A percentile compares a stretch with the other conserved stretches of the same genome.
Conservation (phyloP, 1,140 invertebrate genomes). For the Drosophila subobscura region DNA sequence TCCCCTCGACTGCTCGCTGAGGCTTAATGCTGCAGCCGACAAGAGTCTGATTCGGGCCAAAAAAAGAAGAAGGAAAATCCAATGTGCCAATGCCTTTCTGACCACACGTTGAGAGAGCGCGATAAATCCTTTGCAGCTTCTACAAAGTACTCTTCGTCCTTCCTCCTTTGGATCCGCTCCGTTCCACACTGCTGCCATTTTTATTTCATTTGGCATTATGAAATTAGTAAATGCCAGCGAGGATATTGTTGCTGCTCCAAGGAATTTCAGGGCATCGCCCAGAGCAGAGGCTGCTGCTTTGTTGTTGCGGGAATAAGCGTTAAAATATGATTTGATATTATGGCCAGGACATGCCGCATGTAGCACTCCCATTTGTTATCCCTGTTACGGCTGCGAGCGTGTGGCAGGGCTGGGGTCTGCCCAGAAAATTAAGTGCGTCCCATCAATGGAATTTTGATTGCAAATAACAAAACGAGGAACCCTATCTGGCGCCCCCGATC, state of each 20-base stretch:
- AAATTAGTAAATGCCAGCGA: conserved; percentile 69
- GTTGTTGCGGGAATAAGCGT: conserved; percentile 53
- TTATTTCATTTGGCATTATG: conserved; percentile 75
- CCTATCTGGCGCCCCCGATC: not conserved
- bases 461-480: conserved; percentile 50
- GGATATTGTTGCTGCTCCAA: conserved; percentile 41
- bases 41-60: conserved; percentile 19
- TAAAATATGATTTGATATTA: conserved; percentile 77
- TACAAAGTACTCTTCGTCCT: conserved; percentile 2
- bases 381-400: conserved; percentile 68
- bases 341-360: conserved; percentile 62
- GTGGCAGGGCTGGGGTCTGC: conserved; percentile 44
- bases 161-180: not conserved
- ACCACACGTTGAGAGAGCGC: conserved; percentile 23
- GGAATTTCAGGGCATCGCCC: conserved; percentile 39
- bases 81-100: not conserved
- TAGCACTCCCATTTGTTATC: conserved; percentile 73
- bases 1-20: conserved; percentile 36
- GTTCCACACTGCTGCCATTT: conserved; percentile 46
- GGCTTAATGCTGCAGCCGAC: conserved; percentile 54
- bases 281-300: conserved; percentile 8
- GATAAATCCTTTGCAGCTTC: conserved; percentile 60
- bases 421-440: conserved; percentile 54
- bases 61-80: not conserved
- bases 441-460: conserved; percentile 73